Base-by-base conservation (phyloP, 1,140 invertebrate species). In the Lepidostoma basale region DNA sequence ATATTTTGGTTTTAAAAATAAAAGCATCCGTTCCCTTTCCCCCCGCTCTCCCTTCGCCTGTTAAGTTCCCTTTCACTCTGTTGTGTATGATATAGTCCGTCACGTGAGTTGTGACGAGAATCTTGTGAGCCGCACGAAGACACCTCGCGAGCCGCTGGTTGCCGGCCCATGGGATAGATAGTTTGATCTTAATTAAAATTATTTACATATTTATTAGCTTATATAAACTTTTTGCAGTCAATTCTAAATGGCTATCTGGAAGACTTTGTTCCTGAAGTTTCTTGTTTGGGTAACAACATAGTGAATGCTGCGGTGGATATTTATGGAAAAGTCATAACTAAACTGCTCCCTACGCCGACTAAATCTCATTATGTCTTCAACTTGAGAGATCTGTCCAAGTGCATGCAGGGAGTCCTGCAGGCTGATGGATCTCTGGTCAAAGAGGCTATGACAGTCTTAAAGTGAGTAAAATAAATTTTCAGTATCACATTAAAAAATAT, bases 311-410 rank as follows among this genome's bases (percentile, higher is more conserved):
- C 93, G 0, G 87, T 96, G 3, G 88, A 92, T 28, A 83, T 96
- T 1, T 96, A 97, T 76, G 81, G 88, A 52, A 86, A 88, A 74
- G 92, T 96, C 16, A 87, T 90, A 10, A 79, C 84, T 0, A 90
- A 94, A 73, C 84, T 97, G 25, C 78, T 96, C 12, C 94, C 95
- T 0, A 94, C 92, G 0, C 94, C 94, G 0, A 86, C 91, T 18
- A 96, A 96, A 76, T 94, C 92, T 0, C 95, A 98, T 77, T 97
- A 97, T 72, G 87, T 96, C 10, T 97, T 97, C 77, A 97, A 97
- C 79, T 80, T 97, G 73, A 83, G 95, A 25, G 92, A 94, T 80
- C 85, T 97, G 28, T 93, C 93, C n/a, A 90, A 96, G 77, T 94
- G 94, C 42, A 87, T 97, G 72, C 93, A 96, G 78, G 95, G 95